These are phyloP conservation scores for Chiroxiphia lanceolata DNA, from an alignment of 2,797 vertebrate genomes.

Conservation along the genomic window DNA sequence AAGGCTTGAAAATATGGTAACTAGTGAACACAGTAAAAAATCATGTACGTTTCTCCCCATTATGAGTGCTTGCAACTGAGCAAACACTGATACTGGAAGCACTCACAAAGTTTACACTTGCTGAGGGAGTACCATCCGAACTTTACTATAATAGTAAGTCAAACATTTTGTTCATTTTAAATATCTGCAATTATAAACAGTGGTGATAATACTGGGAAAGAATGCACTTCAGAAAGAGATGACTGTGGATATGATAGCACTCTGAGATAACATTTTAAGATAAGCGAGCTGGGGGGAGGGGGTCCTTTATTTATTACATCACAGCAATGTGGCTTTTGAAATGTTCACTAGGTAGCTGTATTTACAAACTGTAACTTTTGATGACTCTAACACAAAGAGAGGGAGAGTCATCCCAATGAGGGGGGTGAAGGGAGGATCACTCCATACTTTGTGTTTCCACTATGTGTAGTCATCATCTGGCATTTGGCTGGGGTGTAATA, in stretches of 20 bases:
- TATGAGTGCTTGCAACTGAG: not conserved
- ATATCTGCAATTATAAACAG: slow-evolving; percentile 37
- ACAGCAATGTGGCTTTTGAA: slow-evolving; percentile 29
- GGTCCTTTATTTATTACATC: not conserved
- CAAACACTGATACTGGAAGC: not conserved
- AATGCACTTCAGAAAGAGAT: slow-evolving; percentile 34
- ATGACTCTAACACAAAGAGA: not conserved
- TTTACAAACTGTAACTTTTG: not conserved
- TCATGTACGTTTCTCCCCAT: not conserved
- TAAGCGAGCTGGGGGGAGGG: not conserved
- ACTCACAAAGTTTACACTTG: not conserved
- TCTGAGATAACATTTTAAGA: slow-evolving; percentile 40
- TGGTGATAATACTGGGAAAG: slow-evolving; percentile 32
- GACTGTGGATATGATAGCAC: not conserved
- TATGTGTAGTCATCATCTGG: slow-evolving; percentile 56
- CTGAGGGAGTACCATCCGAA: slow-evolving; percentile 12
- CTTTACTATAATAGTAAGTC: slow-evolving; percentile 7
- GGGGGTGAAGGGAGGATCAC: accelerated
- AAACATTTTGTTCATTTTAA: slow-evolving; percentile 49
- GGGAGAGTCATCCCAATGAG: not conserved
- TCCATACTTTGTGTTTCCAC: slow-evolving; percentile 4
- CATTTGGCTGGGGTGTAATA: slow-evolving; percentile 59
- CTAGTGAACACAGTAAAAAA: not conserved
- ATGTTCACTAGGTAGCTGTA: slow-evolving; percentile 22
- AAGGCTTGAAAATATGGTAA: not conserved